Evolutionary conservation across 2,797 vertebrate genomes (phyloP), one percentile per base, ranked within the genome.

Genomic region (Enteromius afrohamiltoni): DNA sequence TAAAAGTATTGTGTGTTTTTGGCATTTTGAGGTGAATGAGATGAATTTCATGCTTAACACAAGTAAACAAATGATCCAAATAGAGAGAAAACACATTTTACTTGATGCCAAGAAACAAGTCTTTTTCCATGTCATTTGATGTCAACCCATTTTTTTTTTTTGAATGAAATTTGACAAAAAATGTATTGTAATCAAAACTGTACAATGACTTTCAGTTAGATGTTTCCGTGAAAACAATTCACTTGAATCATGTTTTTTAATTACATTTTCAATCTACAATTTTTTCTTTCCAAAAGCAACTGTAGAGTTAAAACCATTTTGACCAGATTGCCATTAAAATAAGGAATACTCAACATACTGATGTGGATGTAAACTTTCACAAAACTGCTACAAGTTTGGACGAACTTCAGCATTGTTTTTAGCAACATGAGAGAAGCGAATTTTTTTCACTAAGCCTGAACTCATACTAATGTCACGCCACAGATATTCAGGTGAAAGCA

Each of bases 401-500:
- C 88, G 19, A 64, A 95, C 21, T 6, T 88, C 87, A 1, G 6
- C 75, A 4, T 91, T 89, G 80, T 94, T 88, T 87, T 96, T 95
- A 1, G 83, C 0, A 19, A 95, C 86, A 0, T 90, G 92, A 0
- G 95, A 93, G 58, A 96, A 93, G 16, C 90, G 87, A 49, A 95
- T 13, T 19, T 93, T 67, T 64, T 14, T 92, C 29, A 96, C 53
- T 80, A 91, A 89, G 0, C 90, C 83, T 0, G 90, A 88, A 51
- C 6, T 83, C 6, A 85, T 6, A 65, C 90, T 92, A 58, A 64
- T 89, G 83, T 94, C 93, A 17, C 95, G 93, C 94, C 95, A 96
- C 31, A 95, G 40, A 51, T 95, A 95, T 87, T 95, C 95, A 0
- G 95, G 94, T 37, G 95, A 96, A 76, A 96, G 92, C 26, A 96